Evolutionary conservation across 2,888 invertebrate genomes (phyloP).

Genomic region (Lottia gigantea): DNA sequence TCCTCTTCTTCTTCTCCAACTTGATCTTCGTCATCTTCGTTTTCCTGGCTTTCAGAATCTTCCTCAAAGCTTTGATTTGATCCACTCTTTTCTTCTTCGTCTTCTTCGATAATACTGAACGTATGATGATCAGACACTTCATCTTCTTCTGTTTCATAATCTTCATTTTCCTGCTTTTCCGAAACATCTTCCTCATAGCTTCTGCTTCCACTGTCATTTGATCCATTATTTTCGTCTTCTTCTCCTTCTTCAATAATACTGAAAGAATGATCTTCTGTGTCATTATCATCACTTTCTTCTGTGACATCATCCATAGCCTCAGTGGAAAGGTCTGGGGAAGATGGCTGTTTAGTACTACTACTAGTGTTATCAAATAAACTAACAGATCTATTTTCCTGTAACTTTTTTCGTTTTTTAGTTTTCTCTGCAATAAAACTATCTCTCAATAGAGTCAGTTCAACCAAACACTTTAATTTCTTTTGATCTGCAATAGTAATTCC

Average conservation of each 20-base stretch:
- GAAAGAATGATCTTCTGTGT: conserved; percentile 12
- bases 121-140: no score
- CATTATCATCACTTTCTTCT: conserved; percentile 22
- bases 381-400: neutral
- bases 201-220: conserved; percentile 11
- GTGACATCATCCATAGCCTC: conserved; percentile 24
- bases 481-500: neutral
- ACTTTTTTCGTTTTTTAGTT: neutral
- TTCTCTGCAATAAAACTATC: conserved; percentile 20
- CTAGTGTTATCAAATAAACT: neutral
- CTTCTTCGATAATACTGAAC: neutral
- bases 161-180: conserved; percentile 21
- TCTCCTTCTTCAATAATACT: conserved; percentile 7
- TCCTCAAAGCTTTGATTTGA: neutral
- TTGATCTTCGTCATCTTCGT: conserved; percentile 23
- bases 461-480: neutral
- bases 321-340: neutral
- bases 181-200: conserved; percentile 11
- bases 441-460: neutral
- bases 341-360: neutral
- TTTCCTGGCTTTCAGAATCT: conserved; percentile 17
- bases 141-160: neutral
- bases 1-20: conserved; percentile 27
- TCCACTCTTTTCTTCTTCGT: neutral
- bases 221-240: conserved; percentile 1